These are phyloP conservation scores for Montifringilla adamsi DNA, from an alignment of 2,113 vertebrate genomes.

Conservation along the genomic window DNA sequence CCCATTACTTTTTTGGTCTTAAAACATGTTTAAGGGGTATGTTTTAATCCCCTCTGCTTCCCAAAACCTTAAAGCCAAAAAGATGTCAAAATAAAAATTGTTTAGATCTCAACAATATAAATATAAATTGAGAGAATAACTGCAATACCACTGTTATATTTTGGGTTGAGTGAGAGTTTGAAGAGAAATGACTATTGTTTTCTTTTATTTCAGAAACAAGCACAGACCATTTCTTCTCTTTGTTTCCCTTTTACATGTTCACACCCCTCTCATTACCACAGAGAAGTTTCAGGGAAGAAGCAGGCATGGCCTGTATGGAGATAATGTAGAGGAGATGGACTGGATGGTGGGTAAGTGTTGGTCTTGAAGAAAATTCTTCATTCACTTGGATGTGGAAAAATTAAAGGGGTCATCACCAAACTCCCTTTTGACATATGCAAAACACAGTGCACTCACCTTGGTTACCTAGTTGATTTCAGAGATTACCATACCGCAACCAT, in stretches of 20 bases:
- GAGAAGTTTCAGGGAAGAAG: constrained; percentile 81
- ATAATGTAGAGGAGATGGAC: constrained; percentile 87
- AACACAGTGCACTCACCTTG: neutral
- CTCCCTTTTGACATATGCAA: neutral
- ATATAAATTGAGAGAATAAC: neutral
- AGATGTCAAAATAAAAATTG: neutral
- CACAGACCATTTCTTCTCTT: constrained; percentile 83
- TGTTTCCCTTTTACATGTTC: constrained; percentile 82
- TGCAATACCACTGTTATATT: neutral
- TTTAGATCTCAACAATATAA: neutral
- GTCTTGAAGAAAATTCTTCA: neutral
- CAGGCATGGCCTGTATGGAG: constrained; percentile 83
- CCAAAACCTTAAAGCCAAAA: neutral
- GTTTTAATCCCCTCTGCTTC: neutral
- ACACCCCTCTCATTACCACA: constrained; percentile 76
- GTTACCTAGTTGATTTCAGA: neutral
- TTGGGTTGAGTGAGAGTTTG: neutral
- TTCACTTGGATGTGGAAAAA: neutral
- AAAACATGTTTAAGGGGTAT: neutral
- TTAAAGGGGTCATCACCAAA: neutral
- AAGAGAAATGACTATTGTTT: neutral
- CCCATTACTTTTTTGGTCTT: neutral
- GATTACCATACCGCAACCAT: neutral
- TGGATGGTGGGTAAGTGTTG: constrained; percentile 82
- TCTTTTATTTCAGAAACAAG: constrained; percentile 74